Evolutionary conservation across 2,113 vertebrate species (phyloP).

Genomic region (Falco punctatus): DNA sequence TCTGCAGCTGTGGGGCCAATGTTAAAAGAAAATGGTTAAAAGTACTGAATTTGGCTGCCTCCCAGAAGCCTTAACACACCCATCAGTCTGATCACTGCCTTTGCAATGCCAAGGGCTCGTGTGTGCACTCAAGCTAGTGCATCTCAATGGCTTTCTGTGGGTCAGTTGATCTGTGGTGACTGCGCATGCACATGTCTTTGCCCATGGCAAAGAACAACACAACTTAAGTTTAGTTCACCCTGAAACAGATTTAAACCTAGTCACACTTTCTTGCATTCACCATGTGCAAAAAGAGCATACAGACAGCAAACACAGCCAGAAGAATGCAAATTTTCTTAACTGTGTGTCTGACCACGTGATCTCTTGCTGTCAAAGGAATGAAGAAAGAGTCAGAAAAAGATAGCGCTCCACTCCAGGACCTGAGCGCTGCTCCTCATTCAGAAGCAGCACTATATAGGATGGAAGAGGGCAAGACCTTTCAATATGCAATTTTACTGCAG

Average conservation of each 20-base stretch:
- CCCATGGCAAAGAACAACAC: not conserved
- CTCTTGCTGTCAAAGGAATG: not conserved
- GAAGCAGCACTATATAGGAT: not conserved
- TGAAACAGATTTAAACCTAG: not conserved
- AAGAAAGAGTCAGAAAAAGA: not conserved
- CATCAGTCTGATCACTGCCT: not conserved
- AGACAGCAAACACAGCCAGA: not conserved
- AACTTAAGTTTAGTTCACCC: not conserved
- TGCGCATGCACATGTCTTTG: not conserved
- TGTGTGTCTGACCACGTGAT: not conserved
- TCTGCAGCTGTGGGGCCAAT: not conserved
- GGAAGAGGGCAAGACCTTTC: not conserved
- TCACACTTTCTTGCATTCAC: not conserved
- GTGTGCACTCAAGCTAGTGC: accelerated
- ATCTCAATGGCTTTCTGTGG: not conserved
- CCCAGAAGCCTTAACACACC: not conserved
- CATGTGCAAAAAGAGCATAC: not conserved
- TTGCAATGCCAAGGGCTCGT: not conserved
- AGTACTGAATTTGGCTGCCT: not conserved
- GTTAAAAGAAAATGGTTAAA: not conserved
- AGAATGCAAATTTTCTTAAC: not conserved
- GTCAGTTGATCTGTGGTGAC: not conserved
- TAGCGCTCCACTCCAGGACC: not conserved
- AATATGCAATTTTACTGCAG: not conserved
- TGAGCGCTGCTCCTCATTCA: not conserved